Evolutionary conservation across 2,113 vertebrate genomes (phyloP).

Genomic region (Amphilophus citrinellus): DNA sequence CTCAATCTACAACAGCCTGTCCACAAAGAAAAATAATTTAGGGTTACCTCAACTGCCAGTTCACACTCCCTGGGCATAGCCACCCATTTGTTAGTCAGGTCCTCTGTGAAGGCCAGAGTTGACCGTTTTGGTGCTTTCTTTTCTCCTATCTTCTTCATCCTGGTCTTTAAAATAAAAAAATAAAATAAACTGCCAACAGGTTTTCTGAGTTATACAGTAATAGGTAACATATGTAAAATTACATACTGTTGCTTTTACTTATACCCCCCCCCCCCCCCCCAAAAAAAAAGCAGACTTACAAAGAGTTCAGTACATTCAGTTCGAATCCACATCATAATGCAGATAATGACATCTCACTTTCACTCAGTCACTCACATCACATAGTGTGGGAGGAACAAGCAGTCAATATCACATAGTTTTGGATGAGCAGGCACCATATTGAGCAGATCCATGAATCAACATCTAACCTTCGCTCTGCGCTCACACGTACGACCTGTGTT

Average conservation of each 20-base stretch:
- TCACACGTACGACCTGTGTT: slow-evolving; percentile 12
- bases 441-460: slow-evolving; percentile 39
- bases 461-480: slow-evolving; percentile 27
- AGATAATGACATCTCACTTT: not conserved
- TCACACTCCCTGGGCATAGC: too few species aligned
- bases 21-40: too few species aligned
- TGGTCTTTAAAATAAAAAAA: too few species aligned
- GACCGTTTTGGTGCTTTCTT: too few species aligned
- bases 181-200: too few species aligned
- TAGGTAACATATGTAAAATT: not conserved
- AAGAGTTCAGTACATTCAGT: not conserved
- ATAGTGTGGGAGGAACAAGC: slow-evolving; percentile 38
- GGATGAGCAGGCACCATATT: slow-evolving; percentile 39
- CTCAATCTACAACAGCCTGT: too few species aligned
- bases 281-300: not conserved
- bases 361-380: slow-evolving; percentile 17
- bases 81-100: too few species aligned
- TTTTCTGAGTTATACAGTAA: too few species aligned
- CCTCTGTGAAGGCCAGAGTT: too few species aligned
- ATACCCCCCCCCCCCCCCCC: too few species aligned
- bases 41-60: too few species aligned
- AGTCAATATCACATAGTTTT: slow-evolving; percentile 45
- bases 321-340: slow-evolving; percentile 3
- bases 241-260: not conserved
- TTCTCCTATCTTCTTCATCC: too few species aligned